Evolutionary conservation across 2,888 invertebrate species (phyloP).

Genomic region (Zhuqinia jingwanae): DNA sequence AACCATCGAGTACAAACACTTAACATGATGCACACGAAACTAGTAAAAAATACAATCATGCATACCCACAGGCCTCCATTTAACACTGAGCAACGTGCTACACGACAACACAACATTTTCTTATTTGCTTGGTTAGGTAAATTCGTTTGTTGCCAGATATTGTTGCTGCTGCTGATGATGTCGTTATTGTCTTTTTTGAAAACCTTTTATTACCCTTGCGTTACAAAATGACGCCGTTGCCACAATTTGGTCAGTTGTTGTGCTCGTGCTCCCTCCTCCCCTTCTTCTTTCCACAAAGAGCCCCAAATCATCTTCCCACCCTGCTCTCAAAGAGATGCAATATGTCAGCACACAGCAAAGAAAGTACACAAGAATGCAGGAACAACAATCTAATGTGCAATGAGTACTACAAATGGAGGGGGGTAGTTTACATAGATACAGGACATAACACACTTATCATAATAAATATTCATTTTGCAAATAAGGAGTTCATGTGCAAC

Average conservation of each 20-base stretch:
- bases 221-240: no score
- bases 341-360: neutral
- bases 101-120: neutral
- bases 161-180: no score
- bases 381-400: constrained; percentile 34
- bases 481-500: constrained; percentile 62
- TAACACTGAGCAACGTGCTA: constrained; percentile 16
- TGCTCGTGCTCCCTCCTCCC: neutral
- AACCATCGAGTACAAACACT: constrained; percentile 29
- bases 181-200: no score
- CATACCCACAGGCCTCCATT: neutral
- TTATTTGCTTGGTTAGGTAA: no score
- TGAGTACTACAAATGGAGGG: no score
- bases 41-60: no score
- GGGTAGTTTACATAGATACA: neutral
- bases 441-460: constrained; percentile 11
- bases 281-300: neutral
- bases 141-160: no score
- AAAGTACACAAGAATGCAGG: constrained; percentile 43
- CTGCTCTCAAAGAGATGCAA: neutral
- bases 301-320: neutral
- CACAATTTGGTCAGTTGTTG: no score
- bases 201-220: no score
- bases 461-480: constrained; percentile 34
- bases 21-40: constrained; percentile 30